A percentile compares a stretch with the other conserved stretches of the same genome.
These are phyloP conservation scores for Zaprionus lineosus DNA, from an alignment of 2,888 invertebrate species.

Conservation along the genomic window DNA sequence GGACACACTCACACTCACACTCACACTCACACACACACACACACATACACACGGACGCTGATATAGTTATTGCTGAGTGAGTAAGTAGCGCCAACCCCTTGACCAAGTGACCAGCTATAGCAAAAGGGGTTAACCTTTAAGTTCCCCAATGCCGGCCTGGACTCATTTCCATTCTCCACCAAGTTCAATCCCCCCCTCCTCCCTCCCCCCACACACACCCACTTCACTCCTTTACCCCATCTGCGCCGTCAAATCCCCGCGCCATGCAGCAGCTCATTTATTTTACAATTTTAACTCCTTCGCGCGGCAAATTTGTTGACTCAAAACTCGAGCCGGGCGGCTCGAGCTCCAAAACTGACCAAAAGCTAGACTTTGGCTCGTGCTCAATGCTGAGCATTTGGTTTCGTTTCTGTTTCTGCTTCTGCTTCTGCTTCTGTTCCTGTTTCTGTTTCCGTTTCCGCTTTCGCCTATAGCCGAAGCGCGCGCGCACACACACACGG, in stretches of 20 bases:
- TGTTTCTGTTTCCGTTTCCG: conserved; percentile 58
- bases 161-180: background rate
- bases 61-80: no score
- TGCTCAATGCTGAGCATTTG: conserved; percentile 42
- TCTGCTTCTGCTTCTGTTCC: conserved; percentile 28
- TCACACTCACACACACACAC: no score
- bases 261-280: conserved; percentile 5
- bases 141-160: conserved; percentile 11
- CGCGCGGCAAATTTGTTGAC: background rate
- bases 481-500: conserved; percentile 31
- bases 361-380: conserved; percentile 21
- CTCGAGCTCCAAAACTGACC: conserved; percentile 32
- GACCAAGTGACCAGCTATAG: conserved; percentile 52
- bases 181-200: background rate
- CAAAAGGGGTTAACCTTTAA: conserved; percentile 38
- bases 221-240: background rate
- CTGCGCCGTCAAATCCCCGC: no score
- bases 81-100: conserved; percentile 45
- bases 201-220: background rate
- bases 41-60: background rate
- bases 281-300: conserved; percentile 6
- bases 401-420: conserved; percentile 64
- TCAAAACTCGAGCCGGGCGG: conserved; percentile 3
- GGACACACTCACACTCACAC: no score
- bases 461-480: conserved; percentile 46